Conservation (phyloP, 2,888 invertebrate genomes). For the Melinopterus prodromus region DNA sequence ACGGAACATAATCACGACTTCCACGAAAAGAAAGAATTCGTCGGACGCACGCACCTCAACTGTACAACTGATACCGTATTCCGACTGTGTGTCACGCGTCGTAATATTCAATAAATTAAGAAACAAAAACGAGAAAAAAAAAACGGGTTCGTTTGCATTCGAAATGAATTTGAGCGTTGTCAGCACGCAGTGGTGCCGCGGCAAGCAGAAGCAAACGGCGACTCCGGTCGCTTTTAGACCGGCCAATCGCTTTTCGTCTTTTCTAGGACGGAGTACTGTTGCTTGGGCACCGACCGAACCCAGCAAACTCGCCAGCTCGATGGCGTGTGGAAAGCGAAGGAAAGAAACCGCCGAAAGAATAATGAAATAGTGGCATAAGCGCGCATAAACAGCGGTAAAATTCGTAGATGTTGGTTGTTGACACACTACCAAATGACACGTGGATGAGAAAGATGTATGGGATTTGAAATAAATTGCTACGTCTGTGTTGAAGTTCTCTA, state of each 20-base stretch:
- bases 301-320: slow-evolving; percentile 9
- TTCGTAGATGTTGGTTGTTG: neutral
- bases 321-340: neutral
- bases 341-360: slow-evolving; percentile 10
- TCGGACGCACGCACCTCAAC: neutral
- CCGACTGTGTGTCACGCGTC: slow-evolving; percentile 20
- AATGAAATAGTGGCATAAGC: slow-evolving; percentile 15
- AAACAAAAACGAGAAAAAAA: slow-evolving; percentile 9
- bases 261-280: slow-evolving; percentile 43
- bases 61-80: slow-evolving; percentile 11
- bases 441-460: neutral
- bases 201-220: neutral
- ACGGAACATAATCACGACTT: too few relatives aligned
- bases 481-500: too few relatives aligned
- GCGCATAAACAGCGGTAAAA: slow-evolving; percentile 12
- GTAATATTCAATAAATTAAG: slow-evolving; percentile 24
- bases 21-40: too few relatives aligned
- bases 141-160: slow-evolving; percentile 10
- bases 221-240: neutral
- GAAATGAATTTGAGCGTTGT: slow-evolving; percentile 15
- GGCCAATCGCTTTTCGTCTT: slow-evolving; percentile 29
- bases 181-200: slow-evolving; percentile 14
- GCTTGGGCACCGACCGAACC: slow-evolving; percentile 33
- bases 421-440: neutral
- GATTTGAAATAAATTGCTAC: too few relatives aligned